These are phyloP conservation scores for Pseudopipra pipra DNA, from an alignment of 2,113 vertebrate genomes.

Conservation along the genomic window DNA sequence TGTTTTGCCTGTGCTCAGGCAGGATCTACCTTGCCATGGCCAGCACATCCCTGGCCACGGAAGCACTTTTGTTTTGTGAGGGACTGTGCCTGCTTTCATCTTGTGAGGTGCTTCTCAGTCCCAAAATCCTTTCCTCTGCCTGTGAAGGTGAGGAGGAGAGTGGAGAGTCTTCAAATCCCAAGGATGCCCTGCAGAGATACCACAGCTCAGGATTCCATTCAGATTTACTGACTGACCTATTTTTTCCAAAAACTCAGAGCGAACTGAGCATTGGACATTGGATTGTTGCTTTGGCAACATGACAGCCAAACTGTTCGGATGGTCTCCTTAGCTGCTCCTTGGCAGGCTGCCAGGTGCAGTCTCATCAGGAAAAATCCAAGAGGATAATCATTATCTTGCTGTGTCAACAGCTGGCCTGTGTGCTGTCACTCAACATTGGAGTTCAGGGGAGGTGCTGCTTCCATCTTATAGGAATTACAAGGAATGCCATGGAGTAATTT, in stretches of 20 bases:
- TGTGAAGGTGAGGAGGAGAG: not conserved
- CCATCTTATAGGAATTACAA: not conserved
- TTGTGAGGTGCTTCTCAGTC: not conserved
- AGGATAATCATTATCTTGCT: constrained; percentile 50
- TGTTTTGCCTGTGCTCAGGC: not conserved
- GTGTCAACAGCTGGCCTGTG: constrained; percentile 40
- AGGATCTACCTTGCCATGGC: not conserved
- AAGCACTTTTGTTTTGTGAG: not conserved
- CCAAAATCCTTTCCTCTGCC: not conserved
- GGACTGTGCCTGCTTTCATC: not conserved
- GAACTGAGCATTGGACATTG: fast-evolving
- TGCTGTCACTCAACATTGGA: not conserved
- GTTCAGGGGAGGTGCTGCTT: not conserved
- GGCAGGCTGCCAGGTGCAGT: not conserved
- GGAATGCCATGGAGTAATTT: not conserved
- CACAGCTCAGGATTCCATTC: not conserved
- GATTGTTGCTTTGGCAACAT: not conserved
- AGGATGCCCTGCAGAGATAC: not conserved
- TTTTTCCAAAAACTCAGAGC: not conserved
- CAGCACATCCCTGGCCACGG: not conserved
- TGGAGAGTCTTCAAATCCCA: not conserved
- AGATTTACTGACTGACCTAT: not conserved
- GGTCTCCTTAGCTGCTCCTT: not conserved
- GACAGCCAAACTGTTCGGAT: not conserved
- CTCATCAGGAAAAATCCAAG: constrained; percentile 46